Evolutionary conservation across 2,113 vertebrate species (phyloP).

Genomic region (Chloropsis hardwickii): DNA sequence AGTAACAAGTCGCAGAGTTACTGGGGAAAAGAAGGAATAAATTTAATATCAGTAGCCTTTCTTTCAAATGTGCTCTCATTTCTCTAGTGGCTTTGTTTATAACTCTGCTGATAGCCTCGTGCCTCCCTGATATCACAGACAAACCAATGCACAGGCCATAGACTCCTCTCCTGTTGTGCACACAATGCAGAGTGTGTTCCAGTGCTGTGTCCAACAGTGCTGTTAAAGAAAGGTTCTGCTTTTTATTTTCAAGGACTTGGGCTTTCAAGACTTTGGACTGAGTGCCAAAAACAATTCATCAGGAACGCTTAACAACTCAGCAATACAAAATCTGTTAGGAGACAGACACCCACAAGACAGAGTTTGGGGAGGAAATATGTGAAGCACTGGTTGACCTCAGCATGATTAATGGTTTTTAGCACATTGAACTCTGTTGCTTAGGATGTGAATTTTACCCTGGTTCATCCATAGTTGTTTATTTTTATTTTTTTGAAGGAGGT

Average conservation of each 20-base stretch:
- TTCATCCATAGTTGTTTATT: slow-evolving; percentile 42
- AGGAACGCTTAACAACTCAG: slow-evolving; percentile 72
- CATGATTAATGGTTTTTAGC: slow-evolving; percentile 81
- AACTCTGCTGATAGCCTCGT: background rate
- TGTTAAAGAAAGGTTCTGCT: slow-evolving; percentile 74
- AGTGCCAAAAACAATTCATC: slow-evolving; percentile 79
- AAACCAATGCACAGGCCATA: slow-evolving; percentile 8
- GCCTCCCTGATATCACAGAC: background rate
- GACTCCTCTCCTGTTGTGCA: slow-evolving; percentile 32
- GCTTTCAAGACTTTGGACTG: slow-evolving; percentile 76
- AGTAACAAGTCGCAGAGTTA: background rate
- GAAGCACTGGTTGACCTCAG: slow-evolving; percentile 68
- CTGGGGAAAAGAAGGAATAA: background rate
- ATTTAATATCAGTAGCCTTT: background rate
- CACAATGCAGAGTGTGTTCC: slow-evolving; percentile 65
- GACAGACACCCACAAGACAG: slow-evolving; percentile 70
- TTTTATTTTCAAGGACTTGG: slow-evolving; percentile 73
- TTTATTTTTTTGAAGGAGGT: slow-evolving; percentile 19
- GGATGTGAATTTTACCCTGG: slow-evolving; percentile 12
- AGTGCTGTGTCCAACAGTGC: slow-evolving; percentile 58
- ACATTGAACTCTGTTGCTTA: slow-evolving; percentile 69
- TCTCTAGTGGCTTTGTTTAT: background rate
- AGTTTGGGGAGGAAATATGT: slow-evolving; percentile 66
- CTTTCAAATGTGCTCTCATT: background rate
- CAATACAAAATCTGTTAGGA: slow-evolving; percentile 72